These are phyloP conservation scores for Hypanus sabinus DNA, from an alignment of 2,113 vertebrate species.

Conservation along the genomic window DNA sequence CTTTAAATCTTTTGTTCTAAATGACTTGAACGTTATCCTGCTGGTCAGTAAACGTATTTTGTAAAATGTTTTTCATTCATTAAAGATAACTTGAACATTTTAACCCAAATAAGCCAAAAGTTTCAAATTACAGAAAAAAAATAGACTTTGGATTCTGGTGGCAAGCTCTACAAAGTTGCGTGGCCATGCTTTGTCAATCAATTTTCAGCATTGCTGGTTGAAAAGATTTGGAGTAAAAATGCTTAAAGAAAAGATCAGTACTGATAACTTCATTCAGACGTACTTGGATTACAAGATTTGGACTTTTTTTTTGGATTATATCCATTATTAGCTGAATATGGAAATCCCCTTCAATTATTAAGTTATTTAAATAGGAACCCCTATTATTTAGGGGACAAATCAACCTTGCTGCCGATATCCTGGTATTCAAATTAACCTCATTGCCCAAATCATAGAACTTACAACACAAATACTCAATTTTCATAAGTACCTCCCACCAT, in stretches of 20 bases:
- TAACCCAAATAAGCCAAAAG: not conserved
- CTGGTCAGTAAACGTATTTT: not conserved
- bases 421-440: not conserved
- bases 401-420: not conserved
- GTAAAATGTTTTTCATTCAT: not conserved
- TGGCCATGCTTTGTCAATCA: not conserved
- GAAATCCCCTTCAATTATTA: not conserved
- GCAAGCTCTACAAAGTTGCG: not conserved
- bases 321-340: not conserved
- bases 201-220: not conserved
- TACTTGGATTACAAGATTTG: not conserved
- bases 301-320: not conserved
- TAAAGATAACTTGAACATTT: not conserved
- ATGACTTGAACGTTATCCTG: not conserved
- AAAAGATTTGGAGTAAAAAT: not conserved
- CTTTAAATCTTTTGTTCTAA: not conserved
- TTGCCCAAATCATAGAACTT: not conserved
- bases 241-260: not conserved
- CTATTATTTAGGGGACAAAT: not conserved
- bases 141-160: not conserved
- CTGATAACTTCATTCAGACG: not conserved
- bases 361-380: not conserved
- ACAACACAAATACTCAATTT: no score
- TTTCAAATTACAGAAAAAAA: not conserved
- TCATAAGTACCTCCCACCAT: no score